Evolutionary conservation across 1,140 invertebrate genomes (phyloP).

Genomic region (Ctenoplectra terminalis): DNA sequence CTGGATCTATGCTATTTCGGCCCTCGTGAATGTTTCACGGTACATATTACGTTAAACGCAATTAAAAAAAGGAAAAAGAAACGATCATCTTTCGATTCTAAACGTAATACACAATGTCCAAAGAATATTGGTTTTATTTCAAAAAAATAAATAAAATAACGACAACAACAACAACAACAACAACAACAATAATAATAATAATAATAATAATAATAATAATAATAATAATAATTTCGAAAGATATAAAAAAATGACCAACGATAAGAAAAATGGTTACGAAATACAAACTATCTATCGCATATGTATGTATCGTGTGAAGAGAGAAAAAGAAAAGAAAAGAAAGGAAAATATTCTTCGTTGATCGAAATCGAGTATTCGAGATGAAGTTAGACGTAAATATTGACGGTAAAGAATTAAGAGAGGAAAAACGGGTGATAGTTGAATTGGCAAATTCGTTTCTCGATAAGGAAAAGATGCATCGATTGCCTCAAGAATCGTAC

Average conservation of each 20-base stretch:
- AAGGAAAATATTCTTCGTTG: too few species aligned
- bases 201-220: too few species aligned
- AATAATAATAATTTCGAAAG: too few species aligned
- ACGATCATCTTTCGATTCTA: not conserved
- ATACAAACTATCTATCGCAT: too few species aligned
- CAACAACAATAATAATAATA: too few species aligned
- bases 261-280: too few species aligned
- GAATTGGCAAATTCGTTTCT: not conserved
- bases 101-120: not conserved
- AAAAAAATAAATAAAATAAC: too few species aligned
- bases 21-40: constrained; percentile 1
- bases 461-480: not conserved
- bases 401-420: not conserved
- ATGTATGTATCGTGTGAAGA: not conserved
- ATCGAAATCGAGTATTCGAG: not conserved
- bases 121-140: too few species aligned
- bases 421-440: not conserved
- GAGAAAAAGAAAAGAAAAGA: too few species aligned
- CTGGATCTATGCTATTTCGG: constrained; percentile 36
- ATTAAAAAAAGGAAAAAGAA: not conserved
- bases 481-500: constrained; percentile 36
- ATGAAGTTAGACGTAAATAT: constrained; percentile 14
- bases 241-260: too few species aligned
- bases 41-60: constrained; percentile 17
- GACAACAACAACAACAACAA: too few species aligned